Base-by-base conservation (phyloP, 2,113 vertebrate genomes). In the Phocoena phocoena region DNA sequence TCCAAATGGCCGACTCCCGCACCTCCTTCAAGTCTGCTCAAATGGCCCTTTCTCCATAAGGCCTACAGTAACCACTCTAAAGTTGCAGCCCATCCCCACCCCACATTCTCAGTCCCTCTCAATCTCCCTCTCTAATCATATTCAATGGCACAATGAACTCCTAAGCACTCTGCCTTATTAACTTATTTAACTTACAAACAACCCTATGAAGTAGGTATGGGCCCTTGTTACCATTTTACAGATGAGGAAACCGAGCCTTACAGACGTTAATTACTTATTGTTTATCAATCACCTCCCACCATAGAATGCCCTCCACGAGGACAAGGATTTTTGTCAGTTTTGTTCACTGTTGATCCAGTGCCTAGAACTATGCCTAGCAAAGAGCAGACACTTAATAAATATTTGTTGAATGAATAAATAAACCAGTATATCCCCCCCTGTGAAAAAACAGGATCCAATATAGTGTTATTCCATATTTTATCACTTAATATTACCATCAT, bases 381-480 rank as follows among this genome's bases (percentile, higher is more conserved):
- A 67, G 47, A 90, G 36, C 8, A 73, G 26, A 80, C 17, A 79
- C 33, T 58, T 60, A 65, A 63, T 94, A 83, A 65, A 63, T 92
- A 83, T 81, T 77, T 97, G 8, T 23, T 73, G 44, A 73, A 84
- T 86, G 71, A 71, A 77, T 83, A 36, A 86, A 73, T 88, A 41
- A 96, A 60, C 11, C 20, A 71, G 5, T 20, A 63, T 36, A 44
- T 50, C 81, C n/a, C 50, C 73, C 68, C 88, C 13, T 7, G 6
- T 41, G 41, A 50, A 36, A 73, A 73, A 71, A 25, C 2, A 9
- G 33, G 18, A 80, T 53, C 44, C 17, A 86, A 41, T 53, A 62
- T 50, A 41, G 55, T 6, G 14, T 76, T 74, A 71, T 25, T 93
- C 63, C 21, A 26, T n/a, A 79, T 74, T 87, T 86, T 83, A 62